Evolutionary conservation across 2,113 vertebrate species (phyloP), one percentile per base, ranked within the genome.

Genomic region (Prinia subflava): DNA sequence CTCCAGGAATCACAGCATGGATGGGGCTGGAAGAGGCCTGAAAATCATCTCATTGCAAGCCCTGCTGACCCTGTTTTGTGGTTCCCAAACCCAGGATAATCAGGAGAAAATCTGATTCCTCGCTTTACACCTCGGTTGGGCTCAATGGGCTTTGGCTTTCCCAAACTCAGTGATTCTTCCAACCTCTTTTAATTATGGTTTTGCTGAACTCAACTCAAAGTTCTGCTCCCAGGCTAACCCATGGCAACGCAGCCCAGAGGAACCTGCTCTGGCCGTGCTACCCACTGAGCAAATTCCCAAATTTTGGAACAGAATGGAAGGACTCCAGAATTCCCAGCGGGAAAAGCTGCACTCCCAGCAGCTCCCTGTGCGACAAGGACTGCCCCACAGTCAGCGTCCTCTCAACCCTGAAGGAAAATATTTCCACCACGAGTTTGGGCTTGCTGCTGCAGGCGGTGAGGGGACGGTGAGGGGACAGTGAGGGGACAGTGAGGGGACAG

Each of bases 271-370:
- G 74, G 56, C 56, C 2, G 0, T 37, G 68, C 44, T 64, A 52
- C 71, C 65, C 2, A 3, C 6, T 15, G 27, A 39, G 23, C 18
- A 1, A 39, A 39, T 17, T 67, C 19, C 79, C 3, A 0, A 10
- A 47, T 10, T 15, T 0, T 13, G 10, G 24, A 50, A 24, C 0
- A 1, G 9, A 33, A 50, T 1, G 2, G 2, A n/a, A 50, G 10
- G 22, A 16, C 28, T 42, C 24, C 1, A 5, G 24, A 19, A 52
- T 4, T 33, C 52, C 84, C 28, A 20, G 0, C 1, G 19, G 27
- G 9, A 39, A 30, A 21, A 50, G 31, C 42, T 22, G 21, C 25
- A 19, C 16, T 60, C 14, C 39, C 84, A 91, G 37, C 71, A 62
- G 3, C 64, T 9, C 71, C n/a, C 30, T 20, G 25, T 0, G 19